Evolutionary conservation across 2,113 vertebrate species (phyloP), one percentile per base, ranked within the genome.

Genomic region (Marmota monax): DNA sequence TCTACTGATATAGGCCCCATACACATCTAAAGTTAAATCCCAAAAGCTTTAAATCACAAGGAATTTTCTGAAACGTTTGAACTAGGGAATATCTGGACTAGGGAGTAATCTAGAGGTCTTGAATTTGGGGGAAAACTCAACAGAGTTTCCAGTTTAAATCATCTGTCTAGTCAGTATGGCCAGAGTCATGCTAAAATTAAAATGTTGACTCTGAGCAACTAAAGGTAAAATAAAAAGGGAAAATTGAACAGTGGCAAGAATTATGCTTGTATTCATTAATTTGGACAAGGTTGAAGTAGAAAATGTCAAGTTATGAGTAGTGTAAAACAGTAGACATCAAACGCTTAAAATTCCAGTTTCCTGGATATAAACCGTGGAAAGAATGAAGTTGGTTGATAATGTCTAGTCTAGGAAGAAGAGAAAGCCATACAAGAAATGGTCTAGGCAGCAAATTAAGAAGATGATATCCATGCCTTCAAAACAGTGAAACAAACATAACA

Each of bases 171-270:
- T 91, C 83, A 37, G 63, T 42, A 32, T 53, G 89, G 79, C 56
- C 87, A 32, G 63, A 65, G 76, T 83, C 67, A 39, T 27, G 58
- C 63, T 23, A 80, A 84, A 93, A 92, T 85, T 85, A 84, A 80
- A 89, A 88, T 87, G 95, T 58, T 93, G 86, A 92, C 89, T 97
- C 69, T 80, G 65, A 94, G 51, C 84, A 79, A 92, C 78, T 34
- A n/a, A 51, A 92, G 53, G 73, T 58, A 20, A 87, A 86, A 65
- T 56, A 76, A 51, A 92, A 51, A 48, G 29, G 14, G 69, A 25
- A 69, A 72, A 84, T 16, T 32, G 37, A 82, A 74, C 48, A 27
- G 78, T 67, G 78, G 92, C 74, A 76, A 89, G 92, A 95, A 63
- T 61, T 58, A 61, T 56, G 73, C 76, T 53, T 45, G 29, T 69